A percentile compares a stretch with the other conserved stretches of the same genome.
Evolutionary conservation across 2,797 vertebrate species (phyloP).

Genomic region (Mus caroli): DNA sequence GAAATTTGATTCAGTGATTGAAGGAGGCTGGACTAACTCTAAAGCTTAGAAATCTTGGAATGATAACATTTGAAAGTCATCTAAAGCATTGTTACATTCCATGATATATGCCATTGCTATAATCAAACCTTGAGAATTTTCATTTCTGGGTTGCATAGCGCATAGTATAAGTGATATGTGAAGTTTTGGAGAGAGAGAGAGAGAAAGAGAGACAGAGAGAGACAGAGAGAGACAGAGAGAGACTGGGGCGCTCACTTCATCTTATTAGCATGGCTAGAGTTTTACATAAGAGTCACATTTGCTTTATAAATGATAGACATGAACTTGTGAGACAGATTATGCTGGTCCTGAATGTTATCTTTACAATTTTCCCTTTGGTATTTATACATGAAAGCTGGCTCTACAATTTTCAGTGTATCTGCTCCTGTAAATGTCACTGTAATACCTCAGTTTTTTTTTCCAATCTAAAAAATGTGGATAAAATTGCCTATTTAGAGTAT

Average conservation of each 20-base stretch:
- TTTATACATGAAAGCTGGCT: background rate
- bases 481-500: background rate
- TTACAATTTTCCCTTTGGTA: background rate
- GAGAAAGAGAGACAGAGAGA: no score
- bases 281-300: background rate
- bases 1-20: background rate
- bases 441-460: background rate
- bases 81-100: background rate
- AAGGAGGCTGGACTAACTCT: background rate
- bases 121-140: background rate
- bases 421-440: background rate
- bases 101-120: background rate
- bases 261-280: background rate
- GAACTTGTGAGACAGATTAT: background rate
- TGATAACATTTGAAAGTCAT: background rate
- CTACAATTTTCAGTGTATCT: background rate
- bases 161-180: background rate
- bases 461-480: background rate
- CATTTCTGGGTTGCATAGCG: background rate
- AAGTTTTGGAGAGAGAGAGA: background rate
- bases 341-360: no score
- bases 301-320: background rate
- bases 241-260: background rate
- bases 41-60: background rate
- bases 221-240: no score